phyloP scores from a whole-genome alignment of 2,113 vertebrate species.

The Dipodomys stephensi region DNA sequence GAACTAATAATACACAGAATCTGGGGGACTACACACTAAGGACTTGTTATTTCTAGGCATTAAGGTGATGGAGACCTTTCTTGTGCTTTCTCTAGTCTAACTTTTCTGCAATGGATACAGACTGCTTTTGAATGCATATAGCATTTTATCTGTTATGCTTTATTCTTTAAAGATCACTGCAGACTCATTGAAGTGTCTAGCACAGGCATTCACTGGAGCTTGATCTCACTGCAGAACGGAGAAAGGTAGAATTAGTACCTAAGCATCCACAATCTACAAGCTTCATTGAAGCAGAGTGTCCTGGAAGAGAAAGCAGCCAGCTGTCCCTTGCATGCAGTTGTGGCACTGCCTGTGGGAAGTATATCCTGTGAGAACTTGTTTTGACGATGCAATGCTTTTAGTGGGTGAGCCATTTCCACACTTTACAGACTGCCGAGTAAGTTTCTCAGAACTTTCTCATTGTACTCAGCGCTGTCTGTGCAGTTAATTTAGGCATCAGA shows the following conservation, averaged over 20 bases:
- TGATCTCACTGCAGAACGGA: neutral
- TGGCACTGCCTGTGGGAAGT: slow-evolving; percentile 52
- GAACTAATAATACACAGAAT: neutral
- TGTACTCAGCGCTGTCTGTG: slow-evolving; percentile 78
- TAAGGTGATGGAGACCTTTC: neutral
- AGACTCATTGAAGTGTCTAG: neutral
- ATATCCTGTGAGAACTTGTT: slow-evolving; percentile 41
- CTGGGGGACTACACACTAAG: neutral
- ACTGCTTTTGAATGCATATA: neutral
- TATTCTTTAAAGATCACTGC: neutral
- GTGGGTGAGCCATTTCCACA: slow-evolving; percentile 61
- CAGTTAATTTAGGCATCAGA: slow-evolving; percentile 82
- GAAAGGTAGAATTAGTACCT: neutral
- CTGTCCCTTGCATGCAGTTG: slow-evolving; percentile 62
- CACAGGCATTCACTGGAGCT: neutral
- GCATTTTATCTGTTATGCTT: neutral
- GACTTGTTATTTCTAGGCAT: neutral
- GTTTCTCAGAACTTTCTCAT: slow-evolving; percentile 81
- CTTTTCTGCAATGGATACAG: neutral
- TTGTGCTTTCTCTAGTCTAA: slow-evolving; percentile 29
- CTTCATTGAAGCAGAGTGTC: slow-evolving; percentile 23
- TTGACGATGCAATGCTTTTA: slow-evolving; percentile 63
- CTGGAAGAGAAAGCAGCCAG: slow-evolving; percentile 63
- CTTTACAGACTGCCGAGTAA: slow-evolving; percentile 79
- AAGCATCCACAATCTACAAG: neutral